A percentile compares a stretch with the other conserved stretches of the same genome.
Conservation (phyloP, 2,888 invertebrate genomes). For the Frankliniella fusca region DNA sequence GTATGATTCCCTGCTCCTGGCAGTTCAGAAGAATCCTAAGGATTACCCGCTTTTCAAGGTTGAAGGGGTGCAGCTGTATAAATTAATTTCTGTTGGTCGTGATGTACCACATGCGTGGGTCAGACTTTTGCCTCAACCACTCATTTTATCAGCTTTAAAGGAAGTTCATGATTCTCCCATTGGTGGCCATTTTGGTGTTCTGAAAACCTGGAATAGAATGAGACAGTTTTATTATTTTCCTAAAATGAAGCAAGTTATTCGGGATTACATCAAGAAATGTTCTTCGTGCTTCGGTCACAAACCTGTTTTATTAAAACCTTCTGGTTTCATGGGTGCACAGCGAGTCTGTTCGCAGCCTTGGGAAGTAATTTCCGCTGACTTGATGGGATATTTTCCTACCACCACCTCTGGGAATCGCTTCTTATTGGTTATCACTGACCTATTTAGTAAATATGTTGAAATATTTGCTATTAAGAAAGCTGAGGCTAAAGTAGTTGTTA, state of each 20-base stretch:
- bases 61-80: constrained; percentile 30
- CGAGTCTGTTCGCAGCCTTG: background rate
- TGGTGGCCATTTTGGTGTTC: background rate
- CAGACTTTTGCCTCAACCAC: background rate
- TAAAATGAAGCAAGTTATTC: background rate
- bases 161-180: background rate
- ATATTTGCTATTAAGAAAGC: no score
- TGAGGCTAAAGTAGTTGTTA: no score
- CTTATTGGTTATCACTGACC: no score
- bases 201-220: background rate
- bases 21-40: constrained; percentile 19
- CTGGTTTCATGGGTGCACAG: no score
- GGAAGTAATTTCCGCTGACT: background rate
- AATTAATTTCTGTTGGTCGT: background rate
- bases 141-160: background rate
- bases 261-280: background rate
- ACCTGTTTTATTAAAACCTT: background rate
- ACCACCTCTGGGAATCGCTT: no score
- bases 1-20: background rate
- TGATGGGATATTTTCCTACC: no score
- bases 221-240: background rate
- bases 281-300: background rate
- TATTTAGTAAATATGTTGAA: no score
- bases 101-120: background rate
- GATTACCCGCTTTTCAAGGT: constrained; percentile 35